Evolutionary conservation across 2,113 vertebrate species (phyloP).

Genomic region (Chionis minor): DNA sequence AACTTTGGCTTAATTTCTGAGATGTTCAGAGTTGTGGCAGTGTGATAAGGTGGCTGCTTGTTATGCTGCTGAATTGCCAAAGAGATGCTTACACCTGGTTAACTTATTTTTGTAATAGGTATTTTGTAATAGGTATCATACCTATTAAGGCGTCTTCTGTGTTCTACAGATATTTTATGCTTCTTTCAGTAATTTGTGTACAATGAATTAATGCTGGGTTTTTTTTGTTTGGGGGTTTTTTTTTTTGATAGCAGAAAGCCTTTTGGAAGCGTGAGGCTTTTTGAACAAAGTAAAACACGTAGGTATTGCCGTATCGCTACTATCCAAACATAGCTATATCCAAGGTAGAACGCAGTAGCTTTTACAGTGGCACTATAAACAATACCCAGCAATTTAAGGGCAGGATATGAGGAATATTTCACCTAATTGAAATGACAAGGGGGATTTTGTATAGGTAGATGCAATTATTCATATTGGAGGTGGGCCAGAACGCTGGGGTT

Average conservation of each 20-base stretch:
- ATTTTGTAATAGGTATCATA: no score
- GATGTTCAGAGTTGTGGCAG: neutral
- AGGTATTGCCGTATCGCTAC: neutral
- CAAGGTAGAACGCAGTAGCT: neutral
- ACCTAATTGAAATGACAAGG: slow-evolving; percentile 57
- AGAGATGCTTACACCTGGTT: neutral
- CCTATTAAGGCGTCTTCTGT: neutral
- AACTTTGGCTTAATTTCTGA: neutral
- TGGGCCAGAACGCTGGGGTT: slow-evolving; percentile 32
- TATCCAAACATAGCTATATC: neutral
- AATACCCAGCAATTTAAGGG: slow-evolving; percentile 29
- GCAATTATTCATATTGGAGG: slow-evolving; percentile 59
- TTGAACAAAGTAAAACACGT: neutral
- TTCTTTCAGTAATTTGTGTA: neutral
- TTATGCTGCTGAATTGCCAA: neutral
- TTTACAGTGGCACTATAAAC: neutral
- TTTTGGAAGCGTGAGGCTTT: neutral
- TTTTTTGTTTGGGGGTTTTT: no score
- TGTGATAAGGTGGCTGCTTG: neutral
- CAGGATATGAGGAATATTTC: slow-evolving; percentile 45
- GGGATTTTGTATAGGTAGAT: slow-evolving; percentile 45
- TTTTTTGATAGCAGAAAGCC: neutral
- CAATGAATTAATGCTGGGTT: neutral
- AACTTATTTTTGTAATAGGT: neutral
- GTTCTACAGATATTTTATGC: neutral